These are phyloP conservation scores for Pachydiplax longipennis DNA, from an alignment of 2,888 invertebrate species.

Conservation along the genomic window DNA sequence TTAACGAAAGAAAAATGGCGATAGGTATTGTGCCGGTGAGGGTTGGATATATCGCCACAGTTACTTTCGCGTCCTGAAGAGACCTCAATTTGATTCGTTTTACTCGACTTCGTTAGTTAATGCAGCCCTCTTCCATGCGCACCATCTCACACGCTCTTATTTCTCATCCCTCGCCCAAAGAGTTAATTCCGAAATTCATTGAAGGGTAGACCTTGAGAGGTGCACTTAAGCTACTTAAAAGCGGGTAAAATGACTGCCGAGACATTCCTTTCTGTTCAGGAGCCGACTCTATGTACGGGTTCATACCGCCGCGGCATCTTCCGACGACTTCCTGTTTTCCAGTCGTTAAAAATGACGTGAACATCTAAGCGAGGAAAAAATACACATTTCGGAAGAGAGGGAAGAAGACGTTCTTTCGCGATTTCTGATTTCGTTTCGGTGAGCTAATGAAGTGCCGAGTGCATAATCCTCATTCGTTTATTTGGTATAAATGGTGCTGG, in stretches of 20 bases:
- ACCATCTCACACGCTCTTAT: not conserved
- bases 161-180: not conserved
- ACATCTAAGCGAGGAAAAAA: too few species aligned
- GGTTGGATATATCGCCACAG: not conserved
- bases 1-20: not conserved
- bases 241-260: not conserved
- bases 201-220: not conserved
- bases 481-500: too few species aligned
- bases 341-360: too few species aligned
- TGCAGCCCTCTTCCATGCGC: not conserved
- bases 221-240: not conserved
- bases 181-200: slow-evolving; percentile 24
- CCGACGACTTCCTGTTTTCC: too few species aligned
- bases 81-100: not conserved
- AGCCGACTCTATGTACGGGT: too few species aligned
- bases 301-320: too few species aligned
- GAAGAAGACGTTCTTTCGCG: too few species aligned
- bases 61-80: not conserved
- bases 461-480: too few species aligned
- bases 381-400: too few species aligned
- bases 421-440: too few species aligned
- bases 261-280: not conserved
- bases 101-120: not conserved
- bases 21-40: not conserved
- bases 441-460: too few species aligned